Base-by-base conservation (phyloP, 2,888 invertebrate genomes). In the Vesta saturnalis region DNA sequence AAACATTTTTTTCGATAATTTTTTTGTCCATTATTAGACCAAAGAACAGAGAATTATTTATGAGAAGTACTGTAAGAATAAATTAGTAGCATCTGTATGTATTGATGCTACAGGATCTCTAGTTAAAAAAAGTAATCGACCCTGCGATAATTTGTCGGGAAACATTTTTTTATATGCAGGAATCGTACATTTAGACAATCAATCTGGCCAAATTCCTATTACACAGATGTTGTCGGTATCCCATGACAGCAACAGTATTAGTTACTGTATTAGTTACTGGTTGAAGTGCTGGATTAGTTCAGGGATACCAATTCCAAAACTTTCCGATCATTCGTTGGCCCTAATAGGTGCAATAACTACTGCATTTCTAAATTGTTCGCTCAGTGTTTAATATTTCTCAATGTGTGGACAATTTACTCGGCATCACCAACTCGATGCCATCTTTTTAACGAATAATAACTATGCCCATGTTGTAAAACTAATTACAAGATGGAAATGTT, bases 261-360 rank as follows among this genome's bases (percentile, higher is more conserved):
- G n/a, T n/a, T n/a, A n/a, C n/a, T n/a, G 49, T 49, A 49, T 49
- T 49, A 49, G 49, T 18, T 49, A 49, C 14, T 49, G 49, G 49
- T n/a, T 49, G 19, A 18, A 15, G 14, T 49, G 18, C 18, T 49
- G 49, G 49, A 6, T 49, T 8, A 49, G 14, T 49, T 49, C 19
- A n/a, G 49, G 49, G 6, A 14, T 18, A 18, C 49, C 49, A 49
- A n/a, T n/a, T 49, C 49, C 49, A 15, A 49, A 18, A 18, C 6
- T 49, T 18, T 49, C 4, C 8, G 49, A 49, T 14, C 49, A 49
- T 10, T 49, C 19, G 10, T 49, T 49, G 14, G 49, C 49, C 6
- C 49, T 49, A n/a, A n/a, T 49, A 12, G 14, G 14, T 49, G 49
- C 49, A 6, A 49, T 18, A 6, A 49, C 49, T 18, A 18, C 14